phyloP scores from a whole-genome alignment of 2,113 vertebrate species.

The Centropus bengalensis region DNA sequence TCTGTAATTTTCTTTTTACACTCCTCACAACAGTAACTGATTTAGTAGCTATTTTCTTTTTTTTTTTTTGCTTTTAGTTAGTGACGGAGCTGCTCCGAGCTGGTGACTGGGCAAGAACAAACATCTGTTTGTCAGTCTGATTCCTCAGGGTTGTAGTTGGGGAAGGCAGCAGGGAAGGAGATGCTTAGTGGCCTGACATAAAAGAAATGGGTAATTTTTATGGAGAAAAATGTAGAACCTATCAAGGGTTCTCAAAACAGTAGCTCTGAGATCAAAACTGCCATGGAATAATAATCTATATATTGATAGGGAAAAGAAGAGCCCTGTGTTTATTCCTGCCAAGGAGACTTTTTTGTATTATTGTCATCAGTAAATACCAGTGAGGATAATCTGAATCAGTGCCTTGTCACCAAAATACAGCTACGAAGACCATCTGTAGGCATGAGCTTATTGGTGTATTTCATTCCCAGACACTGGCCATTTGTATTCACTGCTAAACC shows the following conservation, averaged over 20 bases:
- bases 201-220: background rate
- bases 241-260: background rate
- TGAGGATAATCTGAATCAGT: background rate
- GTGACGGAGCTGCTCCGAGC: background rate
- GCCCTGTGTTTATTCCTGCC: background rate
- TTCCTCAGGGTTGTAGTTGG: background rate
- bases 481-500: background rate
- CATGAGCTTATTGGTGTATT: background rate
- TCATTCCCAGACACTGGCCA: background rate
- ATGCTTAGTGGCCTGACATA: background rate
- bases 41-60: background rate
- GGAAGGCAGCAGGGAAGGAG: background rate
- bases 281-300: background rate
- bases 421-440: background rate
- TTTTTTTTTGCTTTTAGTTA: background rate
- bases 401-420: background rate
- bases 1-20: background rate
- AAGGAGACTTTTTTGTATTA: background rate
- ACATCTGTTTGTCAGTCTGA: background rate
- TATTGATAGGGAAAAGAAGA: background rate
- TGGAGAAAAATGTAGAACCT: fast-evolving
- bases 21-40: background rate
- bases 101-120: background rate
- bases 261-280: background rate
- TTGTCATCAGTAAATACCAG: background rate